These are phyloP conservation scores for Xyliphius kryptos DNA, from an alignment of 2,113 vertebrate genomes.

Conservation along the genomic window DNA sequence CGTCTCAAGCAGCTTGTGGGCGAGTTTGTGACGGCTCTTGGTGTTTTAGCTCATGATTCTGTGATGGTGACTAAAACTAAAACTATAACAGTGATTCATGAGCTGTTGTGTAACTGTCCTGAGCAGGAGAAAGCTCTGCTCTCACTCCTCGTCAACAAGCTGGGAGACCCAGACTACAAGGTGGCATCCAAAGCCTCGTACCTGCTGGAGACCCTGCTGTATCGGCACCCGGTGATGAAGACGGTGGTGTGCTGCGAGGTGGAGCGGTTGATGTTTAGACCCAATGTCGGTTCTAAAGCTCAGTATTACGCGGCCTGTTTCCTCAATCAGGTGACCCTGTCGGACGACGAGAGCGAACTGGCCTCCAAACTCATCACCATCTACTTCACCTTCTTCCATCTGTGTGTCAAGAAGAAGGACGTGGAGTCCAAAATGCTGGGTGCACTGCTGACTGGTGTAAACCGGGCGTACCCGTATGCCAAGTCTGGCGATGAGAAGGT, in stretches of 20 bases:
- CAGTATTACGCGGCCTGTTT: constrained; percentile 94
- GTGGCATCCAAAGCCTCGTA: constrained; percentile 85
- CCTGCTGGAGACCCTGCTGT: constrained; percentile 79
- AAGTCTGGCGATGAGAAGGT: constrained; percentile 76
- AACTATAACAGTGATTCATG: constrained; percentile 69
- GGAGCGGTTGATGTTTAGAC: constrained; percentile 84
- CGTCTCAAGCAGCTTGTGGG: constrained; percentile 78
- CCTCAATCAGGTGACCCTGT: constrained; percentile 86
- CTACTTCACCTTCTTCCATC: constrained; percentile 90
- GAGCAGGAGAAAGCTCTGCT: constrained; percentile 89
- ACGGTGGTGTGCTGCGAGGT: constrained; percentile 83
- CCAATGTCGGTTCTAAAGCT: constrained; percentile 81
- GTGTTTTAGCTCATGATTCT: constrained; percentile 74
- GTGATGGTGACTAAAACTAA: constrained; percentile 73
- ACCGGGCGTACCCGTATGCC: constrained; percentile 88
- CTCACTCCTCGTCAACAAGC: constrained; percentile 81
- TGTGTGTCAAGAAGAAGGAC: constrained; percentile 83
- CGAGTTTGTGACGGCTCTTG: constrained; percentile 76
- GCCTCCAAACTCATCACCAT: constrained; percentile 80
- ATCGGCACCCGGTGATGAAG: constrained; percentile 92
- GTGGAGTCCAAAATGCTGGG: constrained; percentile 92
- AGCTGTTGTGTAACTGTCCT: constrained; percentile 79
- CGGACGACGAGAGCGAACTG: constrained; percentile 76
- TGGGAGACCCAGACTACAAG: constrained; percentile 93
- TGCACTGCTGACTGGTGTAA: constrained; percentile 85